A percentile compares a stretch with the other conserved stretches of the same genome.
phyloP scores from a whole-genome alignment of 1,140 invertebrate species.

The Heliconius nattereri region DNA sequence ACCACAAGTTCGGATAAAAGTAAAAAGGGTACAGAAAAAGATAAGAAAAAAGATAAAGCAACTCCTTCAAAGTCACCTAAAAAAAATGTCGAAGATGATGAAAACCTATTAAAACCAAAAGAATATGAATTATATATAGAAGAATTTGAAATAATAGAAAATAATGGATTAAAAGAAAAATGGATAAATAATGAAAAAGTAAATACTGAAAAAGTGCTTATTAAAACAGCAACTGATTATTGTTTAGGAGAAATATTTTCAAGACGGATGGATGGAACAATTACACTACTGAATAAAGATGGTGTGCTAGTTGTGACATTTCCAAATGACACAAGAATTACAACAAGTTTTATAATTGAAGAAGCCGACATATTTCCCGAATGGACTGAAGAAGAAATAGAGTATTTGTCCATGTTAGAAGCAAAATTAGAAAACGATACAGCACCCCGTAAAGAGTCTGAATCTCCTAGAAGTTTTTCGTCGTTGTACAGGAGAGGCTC shows the following conservation, averaged over 20 bases:
- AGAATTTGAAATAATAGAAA: slow-evolving; percentile 66
- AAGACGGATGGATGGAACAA: slow-evolving; percentile 80
- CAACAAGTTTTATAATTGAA: slow-evolving; percentile 72
- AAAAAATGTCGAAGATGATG: slow-evolving; percentile 47
- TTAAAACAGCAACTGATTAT: slow-evolving; percentile 79
- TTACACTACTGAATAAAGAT: slow-evolving; percentile 77
- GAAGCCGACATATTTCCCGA: slow-evolving; percentile 69
- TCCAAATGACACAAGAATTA: slow-evolving; percentile 80
- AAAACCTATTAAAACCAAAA: slow-evolving; percentile 32
- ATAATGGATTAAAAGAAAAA: slow-evolving; percentile 59
- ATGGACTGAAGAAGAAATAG: slow-evolving; percentile 62
- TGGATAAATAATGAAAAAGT: slow-evolving; percentile 50
- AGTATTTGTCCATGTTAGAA: slow-evolving; percentile 51
- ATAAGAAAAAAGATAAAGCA: slow-evolving; percentile 47
- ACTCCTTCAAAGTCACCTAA: slow-evolving; percentile 56
- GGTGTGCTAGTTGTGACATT: slow-evolving; percentile 75
- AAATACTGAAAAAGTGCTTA: slow-evolving; percentile 76
- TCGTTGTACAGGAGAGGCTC: slow-evolving; percentile 15
- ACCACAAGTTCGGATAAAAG: slow-evolving; percentile 55
- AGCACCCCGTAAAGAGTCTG: slow-evolving; percentile 49
- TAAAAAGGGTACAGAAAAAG: slow-evolving; percentile 52
- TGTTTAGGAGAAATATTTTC: slow-evolving; percentile 80
- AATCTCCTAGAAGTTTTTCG: slow-evolving; percentile 53
- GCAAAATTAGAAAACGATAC: slow-evolving; percentile 17
- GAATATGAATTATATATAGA: slow-evolving; percentile 62